These are phyloP conservation scores for Octopus bimaculoides DNA, from an alignment of 1,140 invertebrate genomes.

Conservation along the genomic window DNA sequence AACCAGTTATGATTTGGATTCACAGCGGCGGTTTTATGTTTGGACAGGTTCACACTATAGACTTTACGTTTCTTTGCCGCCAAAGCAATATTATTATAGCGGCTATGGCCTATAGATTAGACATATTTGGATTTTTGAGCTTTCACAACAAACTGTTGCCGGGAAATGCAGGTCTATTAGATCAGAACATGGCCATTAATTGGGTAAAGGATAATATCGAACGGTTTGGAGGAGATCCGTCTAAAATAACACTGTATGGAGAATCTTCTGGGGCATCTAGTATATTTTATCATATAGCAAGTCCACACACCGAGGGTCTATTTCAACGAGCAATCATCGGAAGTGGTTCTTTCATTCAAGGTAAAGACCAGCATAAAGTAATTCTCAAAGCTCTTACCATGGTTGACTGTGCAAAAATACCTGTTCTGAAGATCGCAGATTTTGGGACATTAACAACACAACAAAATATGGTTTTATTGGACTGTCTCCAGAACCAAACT, in stretches of 20 bases:
- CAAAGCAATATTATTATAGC: constrained; percentile 79
- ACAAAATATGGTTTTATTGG: no score
- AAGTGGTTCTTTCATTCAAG: constrained; percentile 21
- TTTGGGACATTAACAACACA: no score
- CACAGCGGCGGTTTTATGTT: constrained; percentile 90
- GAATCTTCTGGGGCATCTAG: constrained; percentile 26
- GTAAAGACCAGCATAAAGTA: no score
- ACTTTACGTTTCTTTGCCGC: constrained; percentile 74
- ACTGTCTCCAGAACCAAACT: not conserved
- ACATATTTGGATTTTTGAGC: constrained; percentile 86
- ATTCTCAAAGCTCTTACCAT: no score
- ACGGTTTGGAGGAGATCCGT: constrained; percentile 71
- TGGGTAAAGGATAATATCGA: constrained; percentile 70
- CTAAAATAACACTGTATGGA: constrained; percentile 66
- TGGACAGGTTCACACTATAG: constrained; percentile 87
- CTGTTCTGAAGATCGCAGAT: no score
- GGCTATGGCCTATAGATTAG: constrained; percentile 71
- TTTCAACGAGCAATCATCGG: constrained; percentile 32
- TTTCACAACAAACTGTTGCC: constrained; percentile 83
- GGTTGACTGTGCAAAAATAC: no score
- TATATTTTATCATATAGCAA: constrained; percentile 18
- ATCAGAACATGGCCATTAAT: constrained; percentile 79
- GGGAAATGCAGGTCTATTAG: constrained; percentile 90
- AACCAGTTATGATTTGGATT: constrained; percentile 91
- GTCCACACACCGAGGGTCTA: constrained; percentile 17